Conservation (phyloP, 2,888 invertebrate species). For the Lasiommata megera region DNA sequence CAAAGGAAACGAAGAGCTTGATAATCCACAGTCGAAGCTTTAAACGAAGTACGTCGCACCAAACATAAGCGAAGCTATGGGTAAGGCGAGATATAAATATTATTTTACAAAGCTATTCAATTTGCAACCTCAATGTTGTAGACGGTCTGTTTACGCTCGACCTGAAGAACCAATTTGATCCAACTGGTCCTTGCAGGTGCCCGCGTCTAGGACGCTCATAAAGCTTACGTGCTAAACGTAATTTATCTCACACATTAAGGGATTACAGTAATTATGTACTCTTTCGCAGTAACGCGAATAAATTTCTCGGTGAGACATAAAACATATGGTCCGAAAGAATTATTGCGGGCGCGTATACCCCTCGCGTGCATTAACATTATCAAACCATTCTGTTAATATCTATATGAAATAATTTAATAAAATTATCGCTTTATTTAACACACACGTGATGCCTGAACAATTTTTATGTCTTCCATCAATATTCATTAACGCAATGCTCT, state of each 20-base stretch:
- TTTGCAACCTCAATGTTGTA: slow-evolving; percentile 23
- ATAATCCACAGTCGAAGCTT: too few species aligned
- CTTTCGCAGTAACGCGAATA: slow-evolving; percentile 30
- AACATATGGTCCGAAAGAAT: slow-evolving; percentile 31
- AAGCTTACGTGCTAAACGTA: slow-evolving; percentile 36
- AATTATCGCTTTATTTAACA: slow-evolving; percentile 16
- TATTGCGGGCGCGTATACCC: slow-evolving; percentile 21
- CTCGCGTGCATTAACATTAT: slow-evolving; percentile 24
- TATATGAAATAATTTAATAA: slow-evolving; percentile 28
- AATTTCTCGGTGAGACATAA: slow-evolving; percentile 33
- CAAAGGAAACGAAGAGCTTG: too few species aligned
- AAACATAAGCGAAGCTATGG: too few species aligned
- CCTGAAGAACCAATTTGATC: slow-evolving; percentile 56
- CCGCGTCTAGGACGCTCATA: slow-evolving; percentile 30
- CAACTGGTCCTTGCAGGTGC: slow-evolving; percentile 41
- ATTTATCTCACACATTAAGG: slow-evolving; percentile 37
- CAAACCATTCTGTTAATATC: slow-evolving; percentile 24
- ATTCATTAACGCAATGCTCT: slow-evolving; percentile 6
- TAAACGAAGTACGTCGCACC: too few species aligned
- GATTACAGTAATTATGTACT: slow-evolving; percentile 38
- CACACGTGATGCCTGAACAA: neutral
- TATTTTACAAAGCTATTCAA: slow-evolving; percentile 20
- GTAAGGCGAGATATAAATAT: too few species aligned
- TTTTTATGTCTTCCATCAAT: slow-evolving; percentile 8
- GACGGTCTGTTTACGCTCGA: slow-evolving; percentile 39